Conservation (phyloP, 92 coral and sea anemone genomes). For the Anthopleura xanthogrammica region DNA sequence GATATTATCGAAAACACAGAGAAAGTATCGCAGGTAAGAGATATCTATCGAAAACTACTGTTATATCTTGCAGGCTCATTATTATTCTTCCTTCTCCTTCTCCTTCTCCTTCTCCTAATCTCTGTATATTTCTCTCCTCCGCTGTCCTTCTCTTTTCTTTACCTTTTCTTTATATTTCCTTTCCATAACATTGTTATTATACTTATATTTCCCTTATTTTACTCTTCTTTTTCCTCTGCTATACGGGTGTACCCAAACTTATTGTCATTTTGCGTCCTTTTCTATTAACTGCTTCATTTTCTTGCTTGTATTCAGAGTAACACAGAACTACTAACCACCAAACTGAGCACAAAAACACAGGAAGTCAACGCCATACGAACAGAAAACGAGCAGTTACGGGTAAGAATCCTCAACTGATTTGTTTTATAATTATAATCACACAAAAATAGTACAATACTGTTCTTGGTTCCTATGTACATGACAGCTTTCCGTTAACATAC, state of each 20-base stretch:
- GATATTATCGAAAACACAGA: slow-evolving; percentile 83
- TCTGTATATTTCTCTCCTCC: not conserved
- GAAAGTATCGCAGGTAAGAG: slow-evolving; percentile 77
- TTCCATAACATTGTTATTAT: too few relatives aligned
- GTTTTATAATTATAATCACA: too few relatives aligned
- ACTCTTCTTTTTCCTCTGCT: too few relatives aligned
- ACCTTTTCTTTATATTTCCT: too few relatives aligned
- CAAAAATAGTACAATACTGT: too few relatives aligned
- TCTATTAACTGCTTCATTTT: not conserved
- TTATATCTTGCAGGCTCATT: not conserved
- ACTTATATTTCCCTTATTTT: too few relatives aligned
- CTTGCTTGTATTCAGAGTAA: slow-evolving; percentile 52
- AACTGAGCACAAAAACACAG: slow-evolving; percentile 89
- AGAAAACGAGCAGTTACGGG: slow-evolving; percentile 89
- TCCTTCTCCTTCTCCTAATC: not conserved
- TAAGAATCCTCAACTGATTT: slow-evolving; percentile 11
- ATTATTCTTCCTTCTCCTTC: too few relatives aligned
- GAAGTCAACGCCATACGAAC: slow-evolving; percentile 83
- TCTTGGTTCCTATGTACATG: too few relatives aligned
- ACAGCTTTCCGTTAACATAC: too few relatives aligned
- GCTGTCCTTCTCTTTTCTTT: too few relatives aligned
- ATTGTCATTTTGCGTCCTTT: not conserved
- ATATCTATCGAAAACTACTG: not conserved
- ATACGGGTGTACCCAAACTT: too few relatives aligned
- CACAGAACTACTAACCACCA: slow-evolving; percentile 75